Evolutionary conservation across 2,888 invertebrate genomes (phyloP).

Genomic region (Ectemnius lituratus): DNA sequence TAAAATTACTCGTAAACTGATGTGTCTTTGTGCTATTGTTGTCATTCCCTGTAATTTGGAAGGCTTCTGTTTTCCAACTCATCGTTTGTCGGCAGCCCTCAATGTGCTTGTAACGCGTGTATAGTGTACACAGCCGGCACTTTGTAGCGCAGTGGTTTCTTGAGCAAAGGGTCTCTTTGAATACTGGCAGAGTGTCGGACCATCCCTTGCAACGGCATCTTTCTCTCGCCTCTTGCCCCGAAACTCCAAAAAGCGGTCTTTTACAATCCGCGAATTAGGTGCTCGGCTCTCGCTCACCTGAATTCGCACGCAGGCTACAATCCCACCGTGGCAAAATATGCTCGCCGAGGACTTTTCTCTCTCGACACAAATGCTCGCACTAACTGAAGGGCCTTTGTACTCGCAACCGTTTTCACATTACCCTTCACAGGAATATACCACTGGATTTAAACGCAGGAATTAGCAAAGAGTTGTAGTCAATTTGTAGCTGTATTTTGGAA

Average conservation of each 20-base stretch:
- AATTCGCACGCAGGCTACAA: no score
- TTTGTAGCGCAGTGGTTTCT: conserved; percentile 45
- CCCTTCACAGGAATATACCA: no score
- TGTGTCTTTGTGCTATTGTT: no score
- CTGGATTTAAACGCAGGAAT: no score
- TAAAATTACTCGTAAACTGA: no score
- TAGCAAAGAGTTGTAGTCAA: no score
- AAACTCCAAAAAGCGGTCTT: conserved; percentile 44
- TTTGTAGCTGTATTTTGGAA: no score
- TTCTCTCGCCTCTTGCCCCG: conserved; percentile 38
- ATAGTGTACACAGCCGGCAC: conserved; percentile 36
- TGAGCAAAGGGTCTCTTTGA: conserved; percentile 50
- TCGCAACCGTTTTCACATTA: no score
- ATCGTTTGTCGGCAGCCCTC: no score
- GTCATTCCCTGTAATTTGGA: background rate
- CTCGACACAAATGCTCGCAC: no score
- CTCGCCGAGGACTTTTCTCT: no score
- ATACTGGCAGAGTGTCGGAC: conserved; percentile 38
- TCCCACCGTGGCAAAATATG: no score
- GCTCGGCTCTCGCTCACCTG: conserved; percentile 17
- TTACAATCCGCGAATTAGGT: conserved; percentile 43
- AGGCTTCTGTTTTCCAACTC: conserved; percentile 16
- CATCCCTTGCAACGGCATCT: conserved; percentile 28
- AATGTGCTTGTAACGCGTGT: conserved; percentile 40
- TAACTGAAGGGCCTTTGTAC: conserved; percentile 6